Base-by-base conservation (phyloP, 2,797 vertebrate species). In the Hydrophis major region DNA sequence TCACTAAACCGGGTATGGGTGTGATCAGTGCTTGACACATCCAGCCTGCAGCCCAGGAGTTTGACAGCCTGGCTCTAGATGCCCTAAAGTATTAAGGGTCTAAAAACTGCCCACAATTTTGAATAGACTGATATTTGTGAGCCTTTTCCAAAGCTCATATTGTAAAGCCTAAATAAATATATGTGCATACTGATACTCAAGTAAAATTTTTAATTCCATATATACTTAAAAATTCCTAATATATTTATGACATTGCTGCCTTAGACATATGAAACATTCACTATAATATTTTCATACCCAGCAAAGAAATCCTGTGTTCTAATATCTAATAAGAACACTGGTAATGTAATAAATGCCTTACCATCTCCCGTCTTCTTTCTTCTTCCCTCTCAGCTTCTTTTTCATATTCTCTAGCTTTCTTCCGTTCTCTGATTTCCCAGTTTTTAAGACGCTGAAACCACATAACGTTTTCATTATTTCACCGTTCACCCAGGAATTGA, bases 351-450 rank as follows among this genome's bases (percentile, higher is more conserved):
- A 0, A 12, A 63, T 93, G 27, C 27, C 93, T 98, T 97, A 99
- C 99, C 98, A 98, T 99, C 97, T 99, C 99, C 94, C 99, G 97
- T 57, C 98, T 97, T 93, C 99, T 98, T 96, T 99, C 99, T 91
- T 99, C 99, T 94, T 99, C 99, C 93, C 99, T 97, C 96, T 99
- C 99, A 0, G 98, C 93, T 87, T 99, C 99, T 95, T 99, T 99
- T 94, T 98, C 98, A 93, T 99, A 99, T 94, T 99, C 99, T 91
- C 99, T 97, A 3, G 98, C 98, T 97, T 99, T 99, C 97, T 99
- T 99, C 94, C 99, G 97, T 97, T 99, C 99, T 97, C 99, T 97
- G 92, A 99, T 98, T 97, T 99, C 99, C 99, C 99, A 99, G 97
- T 99, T 99, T 97, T 99, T 99, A 95, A 99, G 98, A 93, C 99